A percentile compares a stretch with the other conserved stretches of the same genome.
Evolutionary conservation across 2,888 invertebrate genomes (phyloP).

Genomic region (Cheilosia vernalis): DNA sequence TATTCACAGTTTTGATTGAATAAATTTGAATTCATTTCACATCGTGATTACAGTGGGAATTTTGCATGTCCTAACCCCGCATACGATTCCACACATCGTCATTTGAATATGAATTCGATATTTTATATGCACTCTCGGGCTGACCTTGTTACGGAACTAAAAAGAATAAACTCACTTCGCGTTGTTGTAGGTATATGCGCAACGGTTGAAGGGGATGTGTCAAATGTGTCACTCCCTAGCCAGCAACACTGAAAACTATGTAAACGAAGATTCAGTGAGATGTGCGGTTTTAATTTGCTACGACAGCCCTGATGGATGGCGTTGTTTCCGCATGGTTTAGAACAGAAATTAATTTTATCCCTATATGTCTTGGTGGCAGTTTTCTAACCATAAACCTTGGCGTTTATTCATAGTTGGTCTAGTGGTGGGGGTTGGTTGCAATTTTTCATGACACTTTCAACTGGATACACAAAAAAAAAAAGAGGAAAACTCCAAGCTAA

Average conservation of each 20-base stretch:
- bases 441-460: conserved; percentile 3
- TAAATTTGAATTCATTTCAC: conserved; percentile 36
- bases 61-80: not conserved
- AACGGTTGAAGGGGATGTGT: not conserved
- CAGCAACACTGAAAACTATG: conserved; percentile 2
- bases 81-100: conserved; percentile 5
- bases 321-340: conserved; percentile 10
- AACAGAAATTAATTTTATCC: conserved; percentile 13
- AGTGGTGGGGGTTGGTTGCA: not conserved
- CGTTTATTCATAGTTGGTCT: not conserved
- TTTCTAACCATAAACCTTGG: not conserved
- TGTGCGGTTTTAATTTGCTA: conserved; percentile 43
- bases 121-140: not conserved
- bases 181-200: not conserved
- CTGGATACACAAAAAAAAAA: not conserved
- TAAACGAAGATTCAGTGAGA: conserved; percentile 34
- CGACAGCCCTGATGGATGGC: conserved; percentile 20
- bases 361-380: not conserved
- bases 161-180: not conserved
- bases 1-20: conserved; percentile 28
- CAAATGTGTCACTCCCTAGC: conserved; percentile 15
- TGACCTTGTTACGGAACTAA: conserved; percentile 26
- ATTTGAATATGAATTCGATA: conserved; percentile 64
- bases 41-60: not conserved
- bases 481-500: not conserved